Evolutionary conservation across 2,888 invertebrate species (phyloP).

Genomic region (Sphinx pinastri): DNA sequence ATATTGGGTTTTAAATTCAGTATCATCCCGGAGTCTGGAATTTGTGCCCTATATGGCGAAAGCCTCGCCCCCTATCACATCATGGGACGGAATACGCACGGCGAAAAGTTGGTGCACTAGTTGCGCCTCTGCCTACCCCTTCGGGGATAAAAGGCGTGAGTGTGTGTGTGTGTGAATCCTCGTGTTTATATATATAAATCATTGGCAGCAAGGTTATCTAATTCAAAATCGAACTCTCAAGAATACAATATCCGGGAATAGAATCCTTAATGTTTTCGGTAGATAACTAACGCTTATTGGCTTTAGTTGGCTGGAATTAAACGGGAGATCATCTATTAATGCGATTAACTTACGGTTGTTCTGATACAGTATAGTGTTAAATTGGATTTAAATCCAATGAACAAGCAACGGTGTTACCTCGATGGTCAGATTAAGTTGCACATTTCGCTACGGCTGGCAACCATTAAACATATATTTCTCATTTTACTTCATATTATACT

Average conservation of each 20-base stretch:
- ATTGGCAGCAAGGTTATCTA: not conserved
- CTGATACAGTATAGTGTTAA: slow-evolving; percentile 29
- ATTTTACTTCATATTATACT: slow-evolving; percentile 27
- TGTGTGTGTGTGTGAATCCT: too few species aligned
- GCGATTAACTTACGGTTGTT: slow-evolving; percentile 30
- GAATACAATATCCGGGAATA: not conserved
- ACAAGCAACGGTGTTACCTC: slow-evolving; percentile 32
- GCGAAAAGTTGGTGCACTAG: too few species aligned
- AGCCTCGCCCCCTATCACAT: too few species aligned
- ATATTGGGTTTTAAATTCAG: too few species aligned
- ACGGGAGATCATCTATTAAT: slow-evolving; percentile 31
- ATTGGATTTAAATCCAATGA: slow-evolving; percentile 34
- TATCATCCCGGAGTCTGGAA: too few species aligned
- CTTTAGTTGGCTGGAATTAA: slow-evolving; percentile 23
- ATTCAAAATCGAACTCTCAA: not conserved
- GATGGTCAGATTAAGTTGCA: slow-evolving; percentile 35
- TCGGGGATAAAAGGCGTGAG: too few species aligned
- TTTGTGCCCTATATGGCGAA: too few species aligned
- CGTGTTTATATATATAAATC: too few species aligned
- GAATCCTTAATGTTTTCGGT: slow-evolving; percentile 13
- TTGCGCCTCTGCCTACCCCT: too few species aligned
- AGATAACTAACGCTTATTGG: slow-evolving; percentile 8
- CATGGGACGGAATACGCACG: too few species aligned
- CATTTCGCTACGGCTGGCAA: slow-evolving; percentile 32
- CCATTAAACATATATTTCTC: slow-evolving; percentile 27